Base-by-base conservation (phyloP, 1,140 invertebrate species). In the Hylyphantes graminicola region DNA sequence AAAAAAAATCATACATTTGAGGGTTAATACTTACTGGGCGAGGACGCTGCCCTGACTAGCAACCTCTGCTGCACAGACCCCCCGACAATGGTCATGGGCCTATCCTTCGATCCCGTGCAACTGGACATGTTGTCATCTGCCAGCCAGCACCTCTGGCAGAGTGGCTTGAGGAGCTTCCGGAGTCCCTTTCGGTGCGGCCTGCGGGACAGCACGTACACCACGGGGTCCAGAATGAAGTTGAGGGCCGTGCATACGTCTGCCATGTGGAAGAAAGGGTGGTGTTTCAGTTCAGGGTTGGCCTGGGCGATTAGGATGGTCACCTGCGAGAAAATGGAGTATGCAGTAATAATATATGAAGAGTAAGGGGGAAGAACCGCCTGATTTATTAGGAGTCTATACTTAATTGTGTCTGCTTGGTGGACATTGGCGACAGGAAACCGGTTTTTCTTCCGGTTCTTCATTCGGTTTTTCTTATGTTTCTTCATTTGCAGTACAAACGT, bases 211-310 rank as follows among this genome's bases (percentile, higher is more conserved):
- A 96, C 94, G 89, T 96, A 95, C 64, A 96, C 93, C 86, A 94
- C 94, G 1, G 95, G 95, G 89, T 96, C 94, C 67, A 95, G 90
- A 19, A 94, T 93, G 88, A 96, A 96, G 88, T 96, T 95, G 48
- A 95, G 87, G n/a, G 94, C 93, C 88, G 96, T 93, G 65, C 95
- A 89, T 8, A 94, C 90, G 88, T 96, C 94, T 5, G 94, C 94
- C 7, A 93, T 88, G 0, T 89, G 89, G 75, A 91, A 91, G 85
- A 94, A 91, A 35, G 89, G 87, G 85, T 65, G 83, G 85, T 78
- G 86, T 55, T 61, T 89, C 76, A 85, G 89, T 83, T 87, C 85
- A 15, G 87, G 87, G 57, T 87, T 61, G 51, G 89, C 90, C 85
- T 94, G 93, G 1, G 92, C 92, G 87, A 94, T 86, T 10, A 93